These are phyloP conservation scores for Perdita meconis DNA, from an alignment of 2,888 invertebrate species.

Conservation along the genomic window DNA sequence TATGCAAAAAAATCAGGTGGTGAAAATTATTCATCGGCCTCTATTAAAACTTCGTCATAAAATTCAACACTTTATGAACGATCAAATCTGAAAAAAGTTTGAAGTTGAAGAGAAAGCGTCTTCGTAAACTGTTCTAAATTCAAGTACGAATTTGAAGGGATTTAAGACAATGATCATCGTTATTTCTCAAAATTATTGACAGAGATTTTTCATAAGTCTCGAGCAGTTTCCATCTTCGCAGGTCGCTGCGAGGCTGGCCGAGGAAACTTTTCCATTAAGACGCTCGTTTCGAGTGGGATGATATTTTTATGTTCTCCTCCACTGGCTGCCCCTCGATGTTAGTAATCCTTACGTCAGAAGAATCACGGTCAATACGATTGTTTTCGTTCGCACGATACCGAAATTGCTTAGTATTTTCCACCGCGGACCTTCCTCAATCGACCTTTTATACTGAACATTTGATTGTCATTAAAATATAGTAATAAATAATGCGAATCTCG, in stretches of 20 bases:
- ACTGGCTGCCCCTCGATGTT: constrained; percentile 26
- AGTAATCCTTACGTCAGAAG: constrained; percentile 62
- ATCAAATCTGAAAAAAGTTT: too few species aligned
- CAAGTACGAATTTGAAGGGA: too few species aligned
- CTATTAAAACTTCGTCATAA: too few species aligned
- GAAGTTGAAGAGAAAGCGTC: too few species aligned
- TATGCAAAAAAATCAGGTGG: too few species aligned
- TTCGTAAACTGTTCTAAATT: too few species aligned
- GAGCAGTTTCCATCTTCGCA: constrained; percentile 21
- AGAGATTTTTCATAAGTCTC: constrained; percentile 1
- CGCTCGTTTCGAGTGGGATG: constrained; percentile 62
- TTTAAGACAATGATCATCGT: not conserved
- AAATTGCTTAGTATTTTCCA: constrained; percentile 40
- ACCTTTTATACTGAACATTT: constrained; percentile 24
- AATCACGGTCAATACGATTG: constrained; percentile 58
- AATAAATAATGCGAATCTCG: not conserved
- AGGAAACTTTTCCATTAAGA: constrained; percentile 72
- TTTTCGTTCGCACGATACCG: constrained; percentile 43
- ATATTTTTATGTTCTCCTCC: constrained; percentile 72
- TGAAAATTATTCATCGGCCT: too few species aligned
- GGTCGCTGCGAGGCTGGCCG: constrained; percentile 23
- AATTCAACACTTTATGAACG: too few species aligned
- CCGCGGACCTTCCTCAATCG: constrained; percentile 58
- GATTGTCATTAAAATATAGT: too few species aligned
- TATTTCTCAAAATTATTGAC: not conserved